Evolutionary conservation across 2,113 vertebrate genomes (phyloP).

Genomic region (Smithornis capensis): DNA sequence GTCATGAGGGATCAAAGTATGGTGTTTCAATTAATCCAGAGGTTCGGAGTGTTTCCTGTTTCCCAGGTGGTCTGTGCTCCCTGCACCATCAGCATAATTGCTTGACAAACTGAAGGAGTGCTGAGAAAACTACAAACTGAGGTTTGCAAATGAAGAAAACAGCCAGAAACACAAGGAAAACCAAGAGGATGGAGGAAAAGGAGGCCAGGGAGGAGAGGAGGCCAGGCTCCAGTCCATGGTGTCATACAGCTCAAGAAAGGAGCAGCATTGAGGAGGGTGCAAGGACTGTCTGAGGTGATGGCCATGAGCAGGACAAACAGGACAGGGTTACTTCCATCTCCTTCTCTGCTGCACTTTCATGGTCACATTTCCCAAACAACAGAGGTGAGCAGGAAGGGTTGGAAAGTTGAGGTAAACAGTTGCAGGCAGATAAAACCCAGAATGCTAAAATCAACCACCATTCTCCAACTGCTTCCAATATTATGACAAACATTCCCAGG

Average conservation of each 20-base stretch:
- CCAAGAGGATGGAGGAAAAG: neutral
- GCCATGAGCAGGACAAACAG: neutral
- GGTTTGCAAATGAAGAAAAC: neutral
- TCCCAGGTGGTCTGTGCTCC: conserved; percentile 43
- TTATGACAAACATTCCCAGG: neutral
- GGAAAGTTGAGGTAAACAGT: neutral
- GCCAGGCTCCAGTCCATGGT: neutral
- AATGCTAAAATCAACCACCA: neutral
- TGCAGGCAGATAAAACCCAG: neutral
- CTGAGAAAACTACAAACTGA: neutral
- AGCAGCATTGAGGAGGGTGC: neutral
- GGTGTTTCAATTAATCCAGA: conserved; percentile 45
- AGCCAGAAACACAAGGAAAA: neutral
- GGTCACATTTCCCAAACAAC: neutral
- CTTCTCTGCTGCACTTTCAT: neutral
- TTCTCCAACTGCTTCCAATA: neutral
- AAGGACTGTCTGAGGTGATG: neutral
- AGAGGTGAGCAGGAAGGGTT: neutral
- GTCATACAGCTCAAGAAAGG: neutral
- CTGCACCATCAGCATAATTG: conserved; percentile 20
- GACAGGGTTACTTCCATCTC: neutral
- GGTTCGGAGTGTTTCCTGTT: conserved; percentile 12
- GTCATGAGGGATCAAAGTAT: neutral
- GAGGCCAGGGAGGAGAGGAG: neutral
- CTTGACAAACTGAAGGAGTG: neutral